Base-by-base conservation (phyloP, 2,113 vertebrate species). In the Gnathonemus echidnorhynchus region DNA sequence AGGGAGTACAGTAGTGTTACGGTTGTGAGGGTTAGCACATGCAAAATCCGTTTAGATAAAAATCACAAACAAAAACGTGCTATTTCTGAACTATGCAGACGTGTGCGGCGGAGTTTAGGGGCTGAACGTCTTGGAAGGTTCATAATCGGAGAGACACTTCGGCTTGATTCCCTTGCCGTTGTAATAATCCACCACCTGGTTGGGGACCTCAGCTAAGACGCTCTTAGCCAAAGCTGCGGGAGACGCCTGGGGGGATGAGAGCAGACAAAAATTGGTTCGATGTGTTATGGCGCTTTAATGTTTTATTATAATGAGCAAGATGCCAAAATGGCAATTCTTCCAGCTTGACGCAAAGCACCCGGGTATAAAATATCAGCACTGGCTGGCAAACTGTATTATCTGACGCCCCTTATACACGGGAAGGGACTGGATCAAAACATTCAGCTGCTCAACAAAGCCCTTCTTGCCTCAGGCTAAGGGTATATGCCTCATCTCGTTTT, bases 141-240 rank as follows among this genome's bases (percentile, higher is more conserved):
- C 98, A 1, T 96, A 99, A 92, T 99, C 98, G 24, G 98, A 97
- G 91, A 97, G 92, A 93, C 98, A 97, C 95, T 99, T 99, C 93
- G 98, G 98, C 94, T 98, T 98, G 94, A 99, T 99, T 92, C 97
- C 98, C 96, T 99, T 99, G 90, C 97, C 97, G 83, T 98, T 99
- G 96, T 99, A 99, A 96, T 99, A 99, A 96, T 99, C 98, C 95
- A 99, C 98, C 88, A 99, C 98, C 95, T 99, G 98, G 93, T 99
- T 99, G 56, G 98, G 98, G 94, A 99, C 98, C 96, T 99, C 98
- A 21, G 98, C 98, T 96, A 99, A 93, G 93, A 99, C 98, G 3
- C 98, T 99, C 94, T 99, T 99, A 83, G 98, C 98, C 92, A 99
- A 96, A 58, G 98, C 98, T 92, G 98, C 98, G 90, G 98, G 98